Base-by-base conservation (phyloP, 2,113 vertebrate genomes). In the Thermophis baileyi region DNA sequence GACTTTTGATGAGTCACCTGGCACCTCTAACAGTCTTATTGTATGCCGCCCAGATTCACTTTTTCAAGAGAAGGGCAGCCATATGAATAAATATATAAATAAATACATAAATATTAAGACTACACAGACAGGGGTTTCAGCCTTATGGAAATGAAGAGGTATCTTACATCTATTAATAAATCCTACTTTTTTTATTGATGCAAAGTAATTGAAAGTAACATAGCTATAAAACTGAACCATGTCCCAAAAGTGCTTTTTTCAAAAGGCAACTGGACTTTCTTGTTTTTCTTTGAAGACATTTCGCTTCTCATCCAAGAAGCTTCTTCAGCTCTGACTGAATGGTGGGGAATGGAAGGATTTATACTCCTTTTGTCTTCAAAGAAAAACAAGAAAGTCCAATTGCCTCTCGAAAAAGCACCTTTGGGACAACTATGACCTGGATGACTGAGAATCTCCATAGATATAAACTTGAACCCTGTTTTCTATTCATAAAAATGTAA, bases 1-100 rank as follows among this genome's bases (percentile, higher is more conserved):
- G 35, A 10, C 40, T 92, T 60, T 63, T 49, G 89, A 90, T 90
- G 92, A 93, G 88, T 93, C 92, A 93, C 89, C 54, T 60, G 89
- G 47, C 60, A 10, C 57, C 54, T 49, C 24, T 63, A 63, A 44
- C 8, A 40, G 35, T 81, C 35, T 81, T 81, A 44, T 24, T 9
- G 35, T 81, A 44, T 3, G 6, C 18, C 0, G 18, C 74, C 74
- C 74, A 44, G 35, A 81, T 40, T 81, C 35, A 44, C 35, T 44
- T 81, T 81, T 44, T 81, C 74, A 40, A 10, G 3, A 81, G 18
- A 40, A 16, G 30, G 63, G 63, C 30, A 16, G 12, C 63, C 63
- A n/a, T 69, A 81, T 40, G 6, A 74, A 74, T 35, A 18, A 18
- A 18, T 35, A n/a, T 1, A 81, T 20, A 44, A 93, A 85, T 25